A percentile compares a stretch with the other conserved stretches of the same genome.
phyloP scores from a whole-genome alignment of 2,113 vertebrate species.

The Vidua chalybeata region DNA sequence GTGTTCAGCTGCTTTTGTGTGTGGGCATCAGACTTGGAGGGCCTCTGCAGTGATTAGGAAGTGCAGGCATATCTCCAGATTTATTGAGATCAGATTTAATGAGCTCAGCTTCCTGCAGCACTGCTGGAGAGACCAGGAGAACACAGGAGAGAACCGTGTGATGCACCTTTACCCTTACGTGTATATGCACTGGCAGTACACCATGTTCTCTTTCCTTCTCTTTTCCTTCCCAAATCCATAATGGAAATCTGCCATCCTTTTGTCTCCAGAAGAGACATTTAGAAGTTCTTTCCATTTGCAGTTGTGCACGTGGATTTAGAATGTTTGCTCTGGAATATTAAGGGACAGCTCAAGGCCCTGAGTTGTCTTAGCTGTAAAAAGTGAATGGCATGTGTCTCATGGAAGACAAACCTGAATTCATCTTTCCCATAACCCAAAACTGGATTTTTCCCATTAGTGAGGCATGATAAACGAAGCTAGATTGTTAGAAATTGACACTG shows the following conservation, averaged over 20 bases:
- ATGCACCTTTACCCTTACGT: background rate
- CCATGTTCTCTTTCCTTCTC: background rate
- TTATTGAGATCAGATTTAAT: background rate
- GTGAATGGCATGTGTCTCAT: background rate
- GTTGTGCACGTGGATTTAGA: background rate
- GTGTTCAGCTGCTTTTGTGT: background rate
- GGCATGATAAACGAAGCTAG: background rate
- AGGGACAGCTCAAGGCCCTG: background rate
- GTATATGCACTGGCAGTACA: background rate
- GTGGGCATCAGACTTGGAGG: background rate
- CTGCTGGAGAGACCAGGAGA: background rate
- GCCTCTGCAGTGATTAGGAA: background rate
- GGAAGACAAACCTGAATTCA: background rate
- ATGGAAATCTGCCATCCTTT: background rate
- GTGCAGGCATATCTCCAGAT: background rate
- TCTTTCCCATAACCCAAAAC: background rate
- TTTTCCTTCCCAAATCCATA: background rate
- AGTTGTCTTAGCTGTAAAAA: background rate
- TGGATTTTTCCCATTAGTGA: background rate
- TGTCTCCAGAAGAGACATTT: background rate
- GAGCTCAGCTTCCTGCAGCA: background rate
- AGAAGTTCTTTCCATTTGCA: background rate
- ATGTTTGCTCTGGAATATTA: background rate
- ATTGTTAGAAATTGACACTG: background rate
- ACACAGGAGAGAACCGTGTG: accelerated